Evolutionary conservation across 2,888 invertebrate species (phyloP), one percentile per base, ranked within the genome.

Genomic region (Lasioglossum leucozonium): DNA sequence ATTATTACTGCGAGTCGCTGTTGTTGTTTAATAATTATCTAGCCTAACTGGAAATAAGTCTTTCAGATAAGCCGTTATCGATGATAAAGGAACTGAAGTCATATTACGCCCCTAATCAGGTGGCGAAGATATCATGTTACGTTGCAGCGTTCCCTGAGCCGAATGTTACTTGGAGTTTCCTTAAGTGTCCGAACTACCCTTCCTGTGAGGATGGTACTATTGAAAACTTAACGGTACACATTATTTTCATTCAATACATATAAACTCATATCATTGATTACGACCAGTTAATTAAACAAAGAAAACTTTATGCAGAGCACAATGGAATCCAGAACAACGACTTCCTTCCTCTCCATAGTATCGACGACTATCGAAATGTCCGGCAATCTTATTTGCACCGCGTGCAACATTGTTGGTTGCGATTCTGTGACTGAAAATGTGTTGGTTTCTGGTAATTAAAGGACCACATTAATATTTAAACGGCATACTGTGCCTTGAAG

Each of bases 111-210:
- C 93, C 95, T 8, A 95, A 96, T n/a, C 92, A 94, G 58, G 91
- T 91, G 13, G 95, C 94, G 0, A 92, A 92, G 42, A 92, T 97
- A 6, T 91, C 93, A 22, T 97, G 97, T 91, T 91, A 91, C 13
- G 96, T 96, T 1, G 94, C 94, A 26, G 96, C 96, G 1, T 96
- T 95, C 93, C 97, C 97, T 0, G 80, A 92, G n/a, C 96, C 97
- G 0, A 91, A 94, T 0, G 95, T 97, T 10, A 93, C 94, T 6
- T 97, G 97, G 96, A 93, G 88, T 13, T 96, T 95, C 87, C 93
- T 94, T 37, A 94, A 95, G 5, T 96, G 96, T 86, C 94, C 94
- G 55, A 88, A 94, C 80, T 92, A 94, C 79, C 93, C 93, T 1
- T 95, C 95, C 0, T 65, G 16, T 16, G 22, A 79, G 22, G 16